phyloP scores from a whole-genome alignment of 2,797 vertebrate genomes.

The Phataginus tetradactyla region DNA sequence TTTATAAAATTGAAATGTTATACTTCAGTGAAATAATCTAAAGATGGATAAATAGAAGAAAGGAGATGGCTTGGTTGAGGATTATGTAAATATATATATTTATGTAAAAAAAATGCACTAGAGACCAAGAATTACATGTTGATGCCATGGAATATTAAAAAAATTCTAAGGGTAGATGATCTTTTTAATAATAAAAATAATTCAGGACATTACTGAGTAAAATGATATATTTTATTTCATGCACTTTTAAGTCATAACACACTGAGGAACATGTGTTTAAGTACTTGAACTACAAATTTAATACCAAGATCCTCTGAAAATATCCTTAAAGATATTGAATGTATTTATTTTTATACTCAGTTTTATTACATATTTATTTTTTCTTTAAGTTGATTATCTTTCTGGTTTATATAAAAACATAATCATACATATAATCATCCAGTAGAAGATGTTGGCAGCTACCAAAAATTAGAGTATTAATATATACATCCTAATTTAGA shows the following conservation, averaged over 20 bases:
- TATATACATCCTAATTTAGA: background rate
- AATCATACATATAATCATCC: conserved; percentile 1
- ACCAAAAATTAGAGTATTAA: conserved; percentile 20
- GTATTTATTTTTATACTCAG: background rate
- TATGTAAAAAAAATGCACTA: background rate
- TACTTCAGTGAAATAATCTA: background rate
- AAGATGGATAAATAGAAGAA: background rate
- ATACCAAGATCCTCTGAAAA: background rate
- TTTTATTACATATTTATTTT: background rate
- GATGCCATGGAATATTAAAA: background rate
- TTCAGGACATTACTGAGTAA: background rate
- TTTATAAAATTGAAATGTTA: background rate
- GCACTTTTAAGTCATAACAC: background rate
- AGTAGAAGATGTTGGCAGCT: background rate
- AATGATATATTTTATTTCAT: background rate
- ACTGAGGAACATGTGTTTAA: background rate
- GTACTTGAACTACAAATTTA: background rate
- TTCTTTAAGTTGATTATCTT: background rate
- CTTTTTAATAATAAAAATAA: background rate
- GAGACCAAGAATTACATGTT: background rate
- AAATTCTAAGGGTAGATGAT: background rate
- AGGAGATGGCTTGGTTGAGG: background rate
- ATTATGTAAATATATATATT: background rate
- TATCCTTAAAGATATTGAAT: background rate
- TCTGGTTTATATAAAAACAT: background rate